These are phyloP conservation scores for Clarias pachynema DNA, from an alignment of 2,797 vertebrate genomes.

Conservation along the genomic window DNA sequence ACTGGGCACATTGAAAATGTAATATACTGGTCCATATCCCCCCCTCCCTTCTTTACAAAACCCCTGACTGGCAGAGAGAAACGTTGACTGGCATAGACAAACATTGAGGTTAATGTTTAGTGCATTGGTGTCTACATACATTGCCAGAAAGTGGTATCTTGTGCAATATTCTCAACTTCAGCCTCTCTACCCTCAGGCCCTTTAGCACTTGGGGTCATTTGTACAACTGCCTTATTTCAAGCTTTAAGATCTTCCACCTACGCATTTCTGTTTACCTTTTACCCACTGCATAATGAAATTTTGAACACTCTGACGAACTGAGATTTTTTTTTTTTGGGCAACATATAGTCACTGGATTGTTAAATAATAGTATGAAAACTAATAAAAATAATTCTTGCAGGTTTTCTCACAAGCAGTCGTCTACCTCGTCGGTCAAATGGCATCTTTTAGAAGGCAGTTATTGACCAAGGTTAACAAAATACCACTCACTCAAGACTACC, in stretches of 20 bases:
- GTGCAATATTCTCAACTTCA: background rate
- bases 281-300: background rate
- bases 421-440: background rate
- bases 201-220: background rate
- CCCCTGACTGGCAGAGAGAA: background rate
- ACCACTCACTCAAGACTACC: background rate
- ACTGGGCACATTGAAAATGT: no score
- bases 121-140: background rate
- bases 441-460: background rate
- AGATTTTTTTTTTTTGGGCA: background rate
- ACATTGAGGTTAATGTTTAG: background rate
- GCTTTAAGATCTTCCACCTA: background rate
- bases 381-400: background rate
- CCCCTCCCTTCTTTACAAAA: no score
- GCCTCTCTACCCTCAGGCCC: background rate
- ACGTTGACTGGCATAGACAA: background rate
- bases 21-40: no score
- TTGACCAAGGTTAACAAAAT: no score
- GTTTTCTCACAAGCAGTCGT: background rate
- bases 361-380: background rate
- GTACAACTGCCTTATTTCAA: background rate
- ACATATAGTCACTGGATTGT: background rate
- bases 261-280: background rate
- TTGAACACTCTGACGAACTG: background rate
- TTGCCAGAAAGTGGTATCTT: background rate